Base-by-base conservation (phyloP, 2,888 invertebrate genomes). In the Agonopterix alstromeriana region DNA sequence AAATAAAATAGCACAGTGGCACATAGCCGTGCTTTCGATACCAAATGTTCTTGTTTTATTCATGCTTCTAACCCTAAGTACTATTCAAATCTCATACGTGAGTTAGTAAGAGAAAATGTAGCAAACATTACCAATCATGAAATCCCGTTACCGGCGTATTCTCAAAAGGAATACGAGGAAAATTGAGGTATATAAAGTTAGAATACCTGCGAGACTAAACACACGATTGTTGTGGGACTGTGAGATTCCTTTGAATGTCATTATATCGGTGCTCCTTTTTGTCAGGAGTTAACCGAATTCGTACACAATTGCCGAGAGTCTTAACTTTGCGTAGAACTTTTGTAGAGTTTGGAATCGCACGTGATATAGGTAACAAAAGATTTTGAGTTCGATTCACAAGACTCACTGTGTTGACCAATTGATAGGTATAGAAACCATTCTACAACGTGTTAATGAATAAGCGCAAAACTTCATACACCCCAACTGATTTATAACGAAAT, bases 101-200 rank as follows among this genome's bases (percentile, higher is more conserved):
- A 11, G 42, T 8, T 11, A 42, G 11, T 11, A 11, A 42, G 10
- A 42, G 42, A 10, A 17, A 17, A 17, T 17, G 43, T 43, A 8
- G 43, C 17, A 10, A 43, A 11, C 44, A 12, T 36, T 17, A 14
- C 48, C 45, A 45, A 45, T 51, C 52, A 42, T 45, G 46, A 46
- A 51, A 55, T 47, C 36, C 35, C 42, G 49, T 44, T 49, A 49
- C 36, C 38, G n/a, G 36, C 36, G 48, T 49, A 53, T 55, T 51
- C 49, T 52, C 55, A 10, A 46, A 52, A 50, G 53, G 43, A 46
- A 50, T 47, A 47, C 45, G 48, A 53, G 53, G 55, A 45, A 52
- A 55, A 55, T 53, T 52, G 55, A 52, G 48, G 48, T 49, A 45
- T 35, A 50, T 46, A 48, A 50, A 53, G 53, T 53, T 48, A 46